Base-by-base conservation (phyloP, 37 sponge, comb jelly and placozoan species). In the Ianthella basta region DNA sequence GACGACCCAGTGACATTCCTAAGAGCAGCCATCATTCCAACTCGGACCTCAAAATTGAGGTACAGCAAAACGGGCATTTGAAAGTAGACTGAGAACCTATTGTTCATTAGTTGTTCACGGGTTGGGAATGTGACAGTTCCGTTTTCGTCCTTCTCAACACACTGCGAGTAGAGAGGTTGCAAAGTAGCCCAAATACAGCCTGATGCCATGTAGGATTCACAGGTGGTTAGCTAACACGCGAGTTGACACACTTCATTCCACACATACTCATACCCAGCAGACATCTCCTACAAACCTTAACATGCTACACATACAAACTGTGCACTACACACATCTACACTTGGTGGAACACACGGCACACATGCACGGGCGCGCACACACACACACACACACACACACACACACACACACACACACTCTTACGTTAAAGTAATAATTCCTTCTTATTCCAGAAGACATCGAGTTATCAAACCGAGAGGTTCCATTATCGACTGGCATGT, bases 51-150 rank as follows among this genome's bases (percentile, higher is more conserved):
- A 36, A 37, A 60, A 72, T 92, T 89, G 50, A 92, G 79, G 56
- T 80, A 92, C 15, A 86, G 70, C 27, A 92, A 80, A 23, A 86
- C 50, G 38, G 93, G 93, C 44, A 84, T 86, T 66, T 92, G 93
- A 37, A 92, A n/a, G n/a, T 59, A 86, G 0, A 92, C 24, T 14
- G 89, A 55, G 79, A 86, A 86, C 20, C 50, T 39, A 55, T 66
- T 36, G 23, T 56, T 35, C 33, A 25, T 20, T 4, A 10, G 34
- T 16, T 80, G 57, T 10, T 75, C 68, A 59, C 63, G 44, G 53
- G 12, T 54, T 6, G 59, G 38, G 44, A 64, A 66, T 0, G 50
- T 55, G 56, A 33, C 53, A 15, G 37, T 19, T 32, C 61, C 75
- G 30, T 30, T 80, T 4, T 2, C 36, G 36, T 78, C 56, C 25